A percentile compares a stretch with the other conserved stretches of the same genome.
Evolutionary conservation across 1,140 invertebrate species (phyloP).

Genomic region (Atta cephalotes): DNA sequence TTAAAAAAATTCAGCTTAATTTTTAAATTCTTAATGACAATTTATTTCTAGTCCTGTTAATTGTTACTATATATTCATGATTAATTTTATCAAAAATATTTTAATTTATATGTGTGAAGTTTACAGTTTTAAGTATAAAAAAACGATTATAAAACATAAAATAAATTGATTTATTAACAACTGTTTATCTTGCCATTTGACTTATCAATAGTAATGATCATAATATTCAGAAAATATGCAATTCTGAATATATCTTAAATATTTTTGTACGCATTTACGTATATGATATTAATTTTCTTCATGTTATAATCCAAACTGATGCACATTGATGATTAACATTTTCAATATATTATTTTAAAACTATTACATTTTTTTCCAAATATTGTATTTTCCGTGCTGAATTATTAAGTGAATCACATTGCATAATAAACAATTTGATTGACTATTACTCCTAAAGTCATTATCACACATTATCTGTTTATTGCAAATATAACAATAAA

Average conservation of each 20-base stretch:
- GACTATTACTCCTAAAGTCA: neutral
- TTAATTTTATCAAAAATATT: neutral
- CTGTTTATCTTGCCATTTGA: neutral
- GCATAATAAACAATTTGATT: neutral
- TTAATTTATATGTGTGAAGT: neutral
- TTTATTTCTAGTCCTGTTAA: conserved; percentile 1
- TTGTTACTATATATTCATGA: neutral
- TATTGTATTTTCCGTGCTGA: neutral
- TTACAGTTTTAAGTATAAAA: neutral
- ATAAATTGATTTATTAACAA: neutral
- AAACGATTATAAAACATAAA: neutral
- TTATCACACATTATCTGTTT: neutral
- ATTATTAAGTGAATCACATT: neutral
- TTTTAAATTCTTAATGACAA: neutral
- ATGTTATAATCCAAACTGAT: neutral
- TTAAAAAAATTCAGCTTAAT: neutral
- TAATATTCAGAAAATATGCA: neutral
- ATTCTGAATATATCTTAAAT: neutral
- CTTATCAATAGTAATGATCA: neutral
- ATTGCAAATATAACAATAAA: neutral
- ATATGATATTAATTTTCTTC: neutral
- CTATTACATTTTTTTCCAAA: neutral
- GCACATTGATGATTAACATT: neutral
- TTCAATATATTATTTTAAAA: neutral
- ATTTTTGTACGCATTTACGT: conserved; percentile 11